Conservation (phyloP, 2,888 invertebrate genomes). For the Atethmia centrago region DNA sequence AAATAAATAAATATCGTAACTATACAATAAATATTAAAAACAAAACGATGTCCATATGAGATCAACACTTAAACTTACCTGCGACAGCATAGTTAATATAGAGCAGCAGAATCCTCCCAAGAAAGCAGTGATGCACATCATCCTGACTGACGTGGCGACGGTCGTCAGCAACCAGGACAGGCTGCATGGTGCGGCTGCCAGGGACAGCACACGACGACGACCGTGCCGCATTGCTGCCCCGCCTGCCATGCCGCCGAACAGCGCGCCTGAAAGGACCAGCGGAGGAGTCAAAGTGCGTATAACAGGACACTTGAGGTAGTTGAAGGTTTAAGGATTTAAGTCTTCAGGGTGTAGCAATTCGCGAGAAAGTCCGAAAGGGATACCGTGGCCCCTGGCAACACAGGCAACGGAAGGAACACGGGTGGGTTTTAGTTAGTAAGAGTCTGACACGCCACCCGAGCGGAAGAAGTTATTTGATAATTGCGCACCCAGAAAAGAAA, state of each 20-base stretch:
- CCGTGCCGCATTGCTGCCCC: constrained; percentile 94
- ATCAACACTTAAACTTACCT: constrained; percentile 83
- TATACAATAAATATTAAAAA: too few species aligned
- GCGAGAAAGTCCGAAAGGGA: too few species aligned
- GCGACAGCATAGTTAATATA: constrained; percentile 94
- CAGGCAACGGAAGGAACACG: too few species aligned
- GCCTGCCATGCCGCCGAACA: constrained; percentile 94
- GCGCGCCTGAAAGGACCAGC: constrained; percentile 88
- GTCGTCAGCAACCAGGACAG: constrained; percentile 96
- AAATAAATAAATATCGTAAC: too few species aligned
- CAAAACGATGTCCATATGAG: background rate
- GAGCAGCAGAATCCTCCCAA: constrained; percentile 95
- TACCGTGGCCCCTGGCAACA: too few species aligned
- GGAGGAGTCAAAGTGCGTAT: background rate
- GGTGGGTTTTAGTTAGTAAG: too few species aligned
- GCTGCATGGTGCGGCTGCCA: constrained; percentile 94
- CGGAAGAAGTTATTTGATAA: too few species aligned
- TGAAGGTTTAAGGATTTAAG: background rate
- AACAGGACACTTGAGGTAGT: background rate
- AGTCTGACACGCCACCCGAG: too few species aligned
- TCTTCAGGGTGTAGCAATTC: too few species aligned
- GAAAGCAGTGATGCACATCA: constrained; percentile 96
- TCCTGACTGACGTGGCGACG: constrained; percentile 93
- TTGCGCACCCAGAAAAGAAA: too few species aligned
- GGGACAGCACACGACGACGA: constrained; percentile 92